Base-by-base conservation (phyloP, 2,888 invertebrate genomes). In the Protophormia terraenovae region DNA sequence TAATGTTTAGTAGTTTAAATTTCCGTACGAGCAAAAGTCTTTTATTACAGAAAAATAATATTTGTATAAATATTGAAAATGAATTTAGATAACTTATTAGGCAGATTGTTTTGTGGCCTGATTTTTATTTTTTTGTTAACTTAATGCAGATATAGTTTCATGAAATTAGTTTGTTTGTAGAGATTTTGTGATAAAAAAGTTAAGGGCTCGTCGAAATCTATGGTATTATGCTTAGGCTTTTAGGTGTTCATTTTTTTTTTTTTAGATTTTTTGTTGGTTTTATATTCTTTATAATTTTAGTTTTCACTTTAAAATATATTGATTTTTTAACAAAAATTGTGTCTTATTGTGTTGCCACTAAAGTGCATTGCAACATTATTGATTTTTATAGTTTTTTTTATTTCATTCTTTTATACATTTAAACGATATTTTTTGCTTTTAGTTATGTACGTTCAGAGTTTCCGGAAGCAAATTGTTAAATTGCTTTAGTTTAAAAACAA, bases 11-110 rank as follows among this genome's bases (percentile, higher is more conserved):
- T 82, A 78, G n/a, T 75, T 64, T 14, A 29, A 76, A 45, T 79
- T 84, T 82, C 75, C 82, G 85, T 78, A 82, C 85, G 85, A 85
- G 85, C 85, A 82, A 85, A 82, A 85, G 85, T 82, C 79, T 82
- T 69, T 85, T 53, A 45, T 69, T 75, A 69, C 72, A 85, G 85
- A 75, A 24, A 85, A 85, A 82, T 82, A 72, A 72, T 72, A 79
- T 67, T 35, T 71, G 58, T 50, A 76, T 76, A 75, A 75, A 55
- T 10, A 7, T 66, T 41, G 38, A 50, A 69, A 76, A 29, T 29
- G 10, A 81, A 35, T 53, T 35, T 47, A 29, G 27, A 41, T 50
- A 62, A 27, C 53, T 75, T 47, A 60, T 53, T 72, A 38, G 22
- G n/a, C 16, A 38, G 50, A 55, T 53, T 73, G 55, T 66, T 32